These are phyloP conservation scores for Geodia barretti DNA, from an alignment of 37 sponge, comb jelly and placozoan genomes.

Conservation along the genomic window DNA sequence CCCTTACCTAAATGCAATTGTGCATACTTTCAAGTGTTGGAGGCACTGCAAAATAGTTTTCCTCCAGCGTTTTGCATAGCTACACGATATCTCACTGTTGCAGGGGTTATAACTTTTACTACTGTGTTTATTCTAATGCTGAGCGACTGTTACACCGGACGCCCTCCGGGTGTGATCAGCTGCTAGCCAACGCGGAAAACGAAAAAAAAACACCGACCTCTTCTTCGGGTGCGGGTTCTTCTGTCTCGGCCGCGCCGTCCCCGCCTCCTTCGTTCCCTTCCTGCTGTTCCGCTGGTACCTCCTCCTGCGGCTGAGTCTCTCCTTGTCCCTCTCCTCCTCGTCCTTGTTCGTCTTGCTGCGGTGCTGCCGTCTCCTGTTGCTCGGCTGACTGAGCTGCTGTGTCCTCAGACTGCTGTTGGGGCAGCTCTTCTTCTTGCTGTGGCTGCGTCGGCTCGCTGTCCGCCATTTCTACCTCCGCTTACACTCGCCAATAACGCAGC, in stretches of 20 bases:
- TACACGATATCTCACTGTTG: too few species aligned
- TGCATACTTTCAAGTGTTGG: too few species aligned
- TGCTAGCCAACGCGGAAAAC: too few species aligned
- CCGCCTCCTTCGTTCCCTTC: slow-evolving; percentile 1
- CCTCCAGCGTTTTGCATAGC: too few species aligned
- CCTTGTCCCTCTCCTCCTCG: slow-evolving; percentile 10
- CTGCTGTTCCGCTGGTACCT: neutral
- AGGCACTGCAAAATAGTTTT: too few species aligned
- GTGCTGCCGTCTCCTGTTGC: neutral
- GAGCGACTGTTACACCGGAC: too few species aligned
- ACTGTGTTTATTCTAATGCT: too few species aligned
- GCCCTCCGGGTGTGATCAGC: too few species aligned
- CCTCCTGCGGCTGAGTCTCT: slow-evolving; percentile 15
- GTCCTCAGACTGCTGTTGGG: slow-evolving; percentile 9
- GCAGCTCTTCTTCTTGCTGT: slow-evolving; percentile 1
- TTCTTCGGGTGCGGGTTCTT: neutral
- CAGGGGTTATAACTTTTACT: too few species aligned
- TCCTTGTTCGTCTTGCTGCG: neutral
- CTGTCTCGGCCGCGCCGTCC: neutral
- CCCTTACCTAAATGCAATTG: too few species aligned
- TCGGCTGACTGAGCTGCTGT: neutral
- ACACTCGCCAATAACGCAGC: too few species aligned
- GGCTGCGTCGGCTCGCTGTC: neutral
- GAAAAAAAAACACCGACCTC: slow-evolving; percentile 11
- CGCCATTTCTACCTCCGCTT: too few species aligned